A percentile compares a stretch with the other conserved stretches of the same genome.
Evolutionary conservation across 2,888 invertebrate species (phyloP).

Genomic region (Erannis defoliaria): DNA sequence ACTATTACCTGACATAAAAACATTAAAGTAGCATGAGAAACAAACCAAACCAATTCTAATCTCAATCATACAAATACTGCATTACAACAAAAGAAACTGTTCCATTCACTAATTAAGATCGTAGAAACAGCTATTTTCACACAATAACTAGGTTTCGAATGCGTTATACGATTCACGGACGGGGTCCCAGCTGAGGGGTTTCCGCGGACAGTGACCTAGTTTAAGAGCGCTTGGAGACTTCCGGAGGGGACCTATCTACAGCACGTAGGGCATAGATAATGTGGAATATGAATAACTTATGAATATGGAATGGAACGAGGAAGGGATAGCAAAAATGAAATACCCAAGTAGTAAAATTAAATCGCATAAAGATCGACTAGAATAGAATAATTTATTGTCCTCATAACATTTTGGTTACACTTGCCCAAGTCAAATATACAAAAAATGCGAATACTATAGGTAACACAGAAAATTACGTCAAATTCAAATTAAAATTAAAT

Average conservation of each 20-base stretch:
- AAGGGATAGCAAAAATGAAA: not conserved
- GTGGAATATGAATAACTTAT: slow-evolving; percentile 11
- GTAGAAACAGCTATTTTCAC: slow-evolving; percentile 37
- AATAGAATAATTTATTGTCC: too few relatives aligned
- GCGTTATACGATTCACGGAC: slow-evolving; percentile 8
- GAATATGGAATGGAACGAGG: slow-evolving; percentile 4
- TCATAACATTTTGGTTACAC: too few relatives aligned
- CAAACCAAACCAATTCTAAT: slow-evolving; percentile 17
- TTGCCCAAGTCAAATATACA: too few relatives aligned
- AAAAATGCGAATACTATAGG: too few relatives aligned
- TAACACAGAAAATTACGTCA: too few relatives aligned
- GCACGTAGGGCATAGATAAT: not conserved
- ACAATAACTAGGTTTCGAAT: slow-evolving; percentile 24
- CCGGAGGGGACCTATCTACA: slow-evolving; percentile 17
- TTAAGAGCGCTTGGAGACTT: slow-evolving; percentile 17
- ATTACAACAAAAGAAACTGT: slow-evolving; percentile 22
- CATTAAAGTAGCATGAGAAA: slow-evolving; percentile 21
- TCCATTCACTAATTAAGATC: slow-evolving; percentile 34
- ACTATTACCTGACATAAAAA: too few relatives aligned
- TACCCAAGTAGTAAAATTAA: too few relatives aligned
- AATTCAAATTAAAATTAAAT: too few relatives aligned
- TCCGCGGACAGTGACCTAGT: slow-evolving; percentile 10
- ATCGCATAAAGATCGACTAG: too few relatives aligned
- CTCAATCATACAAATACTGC: slow-evolving; percentile 22
- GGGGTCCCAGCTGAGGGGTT: not conserved